Conservation (phyloP, 2,797 vertebrate species). For the Lepus oiostolus region DNA sequence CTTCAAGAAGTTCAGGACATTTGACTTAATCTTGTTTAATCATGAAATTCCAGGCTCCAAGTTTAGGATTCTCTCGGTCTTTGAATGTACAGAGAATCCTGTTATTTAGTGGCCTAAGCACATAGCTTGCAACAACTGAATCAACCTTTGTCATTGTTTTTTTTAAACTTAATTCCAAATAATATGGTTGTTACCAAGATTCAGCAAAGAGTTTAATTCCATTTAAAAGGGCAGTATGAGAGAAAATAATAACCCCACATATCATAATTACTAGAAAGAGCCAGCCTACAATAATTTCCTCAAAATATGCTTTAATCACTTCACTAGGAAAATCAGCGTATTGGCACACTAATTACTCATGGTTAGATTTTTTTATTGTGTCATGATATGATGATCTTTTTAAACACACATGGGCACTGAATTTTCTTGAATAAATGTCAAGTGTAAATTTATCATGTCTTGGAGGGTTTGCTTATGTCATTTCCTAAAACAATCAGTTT, state of each 20-base stretch:
- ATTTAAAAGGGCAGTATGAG: background rate
- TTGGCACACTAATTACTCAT: background rate
- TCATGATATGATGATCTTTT: slow-evolving; percentile 11
- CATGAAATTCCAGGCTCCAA: background rate
- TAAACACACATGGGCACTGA: background rate
- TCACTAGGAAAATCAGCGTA: slow-evolving; percentile 31
- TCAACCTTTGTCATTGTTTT: background rate
- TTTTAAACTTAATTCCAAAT: slow-evolving; percentile 25
- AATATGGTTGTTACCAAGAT: background rate
- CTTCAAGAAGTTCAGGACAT: slow-evolving; percentile 34
- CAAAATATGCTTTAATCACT: slow-evolving; percentile 27
- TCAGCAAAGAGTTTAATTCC: slow-evolving; percentile 45
- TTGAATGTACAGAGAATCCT: slow-evolving; percentile 45
- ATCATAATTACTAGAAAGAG: background rate
- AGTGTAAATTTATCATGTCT: slow-evolving; percentile 65
- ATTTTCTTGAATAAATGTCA: slow-evolving; percentile 75
- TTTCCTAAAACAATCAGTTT: slow-evolving; percentile 77
- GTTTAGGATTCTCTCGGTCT: slow-evolving; percentile 17
- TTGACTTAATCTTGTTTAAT: slow-evolving; percentile 40
- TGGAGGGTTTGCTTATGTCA: slow-evolving; percentile 73
- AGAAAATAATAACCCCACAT: background rate
- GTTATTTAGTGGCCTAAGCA: background rate
- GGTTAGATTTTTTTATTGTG: background rate
- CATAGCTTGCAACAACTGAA: background rate
- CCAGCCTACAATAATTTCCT: background rate